Conservation (phyloP, 2,113 vertebrate genomes). For the Zootoca vivipara region DNA sequence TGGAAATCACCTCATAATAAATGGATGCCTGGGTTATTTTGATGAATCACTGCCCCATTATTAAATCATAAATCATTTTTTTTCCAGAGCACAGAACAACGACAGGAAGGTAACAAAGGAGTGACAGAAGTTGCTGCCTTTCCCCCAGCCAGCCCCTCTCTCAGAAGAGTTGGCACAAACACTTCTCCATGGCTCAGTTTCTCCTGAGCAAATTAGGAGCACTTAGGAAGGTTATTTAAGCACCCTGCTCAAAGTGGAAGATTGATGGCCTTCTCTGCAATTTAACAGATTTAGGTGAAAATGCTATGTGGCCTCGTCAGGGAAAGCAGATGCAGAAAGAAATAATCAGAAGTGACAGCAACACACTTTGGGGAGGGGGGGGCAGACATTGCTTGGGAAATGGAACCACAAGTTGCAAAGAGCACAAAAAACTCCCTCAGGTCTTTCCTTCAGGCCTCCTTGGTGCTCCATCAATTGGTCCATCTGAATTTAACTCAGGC, state of each 20-base stretch:
- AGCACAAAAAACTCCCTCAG: neutral
- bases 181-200: neutral
- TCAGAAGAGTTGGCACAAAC: neutral
- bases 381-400: neutral
- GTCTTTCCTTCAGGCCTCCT: neutral
- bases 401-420: neutral
- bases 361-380: neutral
- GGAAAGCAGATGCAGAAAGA: slow-evolving; percentile 15
- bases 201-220: slow-evolving; percentile 6
- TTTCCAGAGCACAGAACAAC: slow-evolving; percentile 12
- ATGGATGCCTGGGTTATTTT: slow-evolving; percentile 15
- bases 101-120: neutral
- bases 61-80: slow-evolving; percentile 40
- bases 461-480: neutral
- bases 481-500: neutral
- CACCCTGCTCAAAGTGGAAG: neutral
- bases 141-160: neutral
- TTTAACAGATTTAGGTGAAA: neutral
- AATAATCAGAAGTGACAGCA: neutral
- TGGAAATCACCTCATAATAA: slow-evolving; percentile 15
- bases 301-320: no score
- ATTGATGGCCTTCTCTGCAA: neutral
- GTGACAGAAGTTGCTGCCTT: neutral
- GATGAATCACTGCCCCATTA: slow-evolving; percentile 37
- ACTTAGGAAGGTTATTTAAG: slow-evolving; percentile 12